phyloP scores from a whole-genome alignment of 2,888 invertebrate species.

The Litoditis marina region DNA sequence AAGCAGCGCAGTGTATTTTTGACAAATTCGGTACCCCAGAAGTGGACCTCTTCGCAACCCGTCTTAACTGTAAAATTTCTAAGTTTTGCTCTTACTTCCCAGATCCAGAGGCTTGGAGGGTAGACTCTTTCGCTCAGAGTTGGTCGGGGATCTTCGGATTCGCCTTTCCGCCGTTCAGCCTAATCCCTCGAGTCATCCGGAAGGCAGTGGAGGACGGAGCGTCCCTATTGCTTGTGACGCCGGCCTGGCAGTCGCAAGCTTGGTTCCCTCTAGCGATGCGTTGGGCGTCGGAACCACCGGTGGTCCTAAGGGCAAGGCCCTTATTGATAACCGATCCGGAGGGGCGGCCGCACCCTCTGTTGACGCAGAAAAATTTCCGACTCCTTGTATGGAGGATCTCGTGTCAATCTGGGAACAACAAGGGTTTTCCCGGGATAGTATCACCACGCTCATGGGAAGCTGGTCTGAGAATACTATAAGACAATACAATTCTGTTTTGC shows the following conservation, averaged over 20 bases:
- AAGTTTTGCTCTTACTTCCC: constrained; percentile 9
- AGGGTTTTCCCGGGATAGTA: background rate
- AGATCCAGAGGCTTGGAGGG: constrained; percentile 9
- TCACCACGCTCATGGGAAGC: background rate
- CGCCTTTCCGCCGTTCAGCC: constrained; percentile 14
- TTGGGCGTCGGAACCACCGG: background rate
- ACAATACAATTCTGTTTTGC: background rate
- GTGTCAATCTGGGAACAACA: background rate
- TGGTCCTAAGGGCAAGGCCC: background rate
- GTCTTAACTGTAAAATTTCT: constrained; percentile 6
- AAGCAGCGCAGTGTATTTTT: background rate
- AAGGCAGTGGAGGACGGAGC: constrained; percentile 5
- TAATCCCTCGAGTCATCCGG: background rate
- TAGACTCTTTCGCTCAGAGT: constrained; percentile 6
- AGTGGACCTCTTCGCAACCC: constrained; percentile 11
- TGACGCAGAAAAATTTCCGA: background rate
- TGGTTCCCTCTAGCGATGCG: constrained; percentile 3
- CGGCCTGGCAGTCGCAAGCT: constrained; percentile 5
- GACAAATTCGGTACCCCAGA: constrained; percentile 7
- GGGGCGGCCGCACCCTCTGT: background rate
- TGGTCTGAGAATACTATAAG: constrained; percentile 5
- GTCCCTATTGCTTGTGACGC: constrained; percentile 4
- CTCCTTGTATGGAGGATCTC: background rate
- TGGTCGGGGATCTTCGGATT: constrained; percentile 6
- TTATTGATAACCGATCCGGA: background rate